Percentiles rank a stretch among this genome's conserved stretches.
Conservation (phyloP, 2,888 invertebrate genomes). For the Tupiocoris notatus region DNA sequence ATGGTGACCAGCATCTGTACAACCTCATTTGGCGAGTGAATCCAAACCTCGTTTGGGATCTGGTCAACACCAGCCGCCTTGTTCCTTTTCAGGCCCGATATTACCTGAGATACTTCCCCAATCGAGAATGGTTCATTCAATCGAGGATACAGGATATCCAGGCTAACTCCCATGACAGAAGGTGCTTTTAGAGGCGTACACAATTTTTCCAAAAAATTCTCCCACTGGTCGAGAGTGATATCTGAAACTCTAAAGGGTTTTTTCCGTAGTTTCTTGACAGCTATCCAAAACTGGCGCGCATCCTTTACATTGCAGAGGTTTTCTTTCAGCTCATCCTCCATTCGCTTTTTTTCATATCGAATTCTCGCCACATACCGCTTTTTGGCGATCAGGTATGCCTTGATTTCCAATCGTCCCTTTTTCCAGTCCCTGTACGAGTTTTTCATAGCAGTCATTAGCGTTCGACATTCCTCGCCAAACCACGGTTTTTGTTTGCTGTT, state of each 20-base stretch:
- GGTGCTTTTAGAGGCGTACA: not conserved
- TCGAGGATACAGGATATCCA: not conserved
- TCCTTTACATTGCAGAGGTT: not conserved
- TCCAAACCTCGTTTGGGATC: constrained; percentile 2
- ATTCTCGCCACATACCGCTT: not conserved
- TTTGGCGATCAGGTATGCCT: not conserved
- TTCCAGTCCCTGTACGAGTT: too few species aligned
- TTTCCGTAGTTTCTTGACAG: not conserved
- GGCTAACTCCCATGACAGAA: not conserved
- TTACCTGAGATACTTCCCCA: too few species aligned
- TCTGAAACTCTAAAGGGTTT: not conserved
- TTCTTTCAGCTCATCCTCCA: not conserved
- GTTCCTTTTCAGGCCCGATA: not conserved
- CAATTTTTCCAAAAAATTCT: not conserved
- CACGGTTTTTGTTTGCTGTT: not conserved
- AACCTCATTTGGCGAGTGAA: not conserved
- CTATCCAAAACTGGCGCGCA: not conserved
- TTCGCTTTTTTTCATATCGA: not conserved
- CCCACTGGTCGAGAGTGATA: not conserved
- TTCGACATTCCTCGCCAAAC: not conserved
- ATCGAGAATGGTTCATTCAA: constrained; percentile 5
- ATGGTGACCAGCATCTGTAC: not conserved
- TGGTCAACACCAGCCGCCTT: constrained; percentile 7
- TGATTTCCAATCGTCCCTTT: not conserved
- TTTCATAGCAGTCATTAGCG: not conserved